These are phyloP conservation scores for Pipa parva DNA, from an alignment of 2,113 vertebrate species.

Conservation along the genomic window DNA sequence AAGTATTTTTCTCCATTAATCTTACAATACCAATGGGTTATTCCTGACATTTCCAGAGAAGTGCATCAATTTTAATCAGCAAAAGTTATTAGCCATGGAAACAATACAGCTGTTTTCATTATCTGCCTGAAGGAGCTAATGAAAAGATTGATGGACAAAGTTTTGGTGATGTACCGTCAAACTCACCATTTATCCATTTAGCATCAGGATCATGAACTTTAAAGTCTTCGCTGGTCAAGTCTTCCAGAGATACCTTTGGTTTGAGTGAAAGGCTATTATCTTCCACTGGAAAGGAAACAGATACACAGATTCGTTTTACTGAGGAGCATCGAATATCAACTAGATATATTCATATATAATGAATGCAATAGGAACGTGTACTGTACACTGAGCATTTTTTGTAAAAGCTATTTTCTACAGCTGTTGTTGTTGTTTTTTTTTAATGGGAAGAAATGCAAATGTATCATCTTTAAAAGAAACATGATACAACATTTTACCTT, in stretches of 20 bases:
- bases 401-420: no score
- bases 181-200: constrained; percentile 93
- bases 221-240: constrained; percentile 85
- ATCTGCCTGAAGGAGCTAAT: constrained; percentile 26
- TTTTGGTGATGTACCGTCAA: constrained; percentile 2
- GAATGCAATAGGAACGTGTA: no score
- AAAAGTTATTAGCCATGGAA: constrained; percentile 30
- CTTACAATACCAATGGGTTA: no score
- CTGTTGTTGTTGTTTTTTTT: no score
- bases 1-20: no score
- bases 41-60: constrained; percentile 1
- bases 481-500: no score
- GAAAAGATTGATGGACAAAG: constrained; percentile 35
- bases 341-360: not conserved
- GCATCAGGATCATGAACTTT: constrained; percentile 84
- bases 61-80: constrained; percentile 32
- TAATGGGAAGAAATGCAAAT: no score
- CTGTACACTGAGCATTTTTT: no score
- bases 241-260: constrained; percentile 81
- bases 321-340: not conserved
- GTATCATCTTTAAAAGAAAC: no score
- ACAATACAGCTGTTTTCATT: constrained; percentile 37
- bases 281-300: constrained; percentile 66
- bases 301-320: constrained; percentile 30
- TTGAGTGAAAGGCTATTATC: constrained; percentile 87